Evolutionary conservation across 2,888 invertebrate genomes (phyloP).

Genomic region (Elysia crispata): DNA sequence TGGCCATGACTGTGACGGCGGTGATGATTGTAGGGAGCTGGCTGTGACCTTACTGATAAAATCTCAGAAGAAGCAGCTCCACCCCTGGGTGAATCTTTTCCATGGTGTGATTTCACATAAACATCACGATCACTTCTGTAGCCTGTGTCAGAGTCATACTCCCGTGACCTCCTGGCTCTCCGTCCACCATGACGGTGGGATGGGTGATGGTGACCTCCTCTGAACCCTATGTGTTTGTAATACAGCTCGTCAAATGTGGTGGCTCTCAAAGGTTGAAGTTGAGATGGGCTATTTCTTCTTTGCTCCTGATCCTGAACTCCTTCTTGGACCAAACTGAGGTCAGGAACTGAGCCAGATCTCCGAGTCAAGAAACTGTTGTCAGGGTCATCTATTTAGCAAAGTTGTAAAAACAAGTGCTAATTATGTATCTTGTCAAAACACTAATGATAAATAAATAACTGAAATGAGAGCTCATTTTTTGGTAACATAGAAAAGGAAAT

Average conservation of each 20-base stretch:
- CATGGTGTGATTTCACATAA: constrained; percentile 50
- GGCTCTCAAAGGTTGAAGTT: not conserved
- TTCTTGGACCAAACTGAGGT: constrained; percentile 20
- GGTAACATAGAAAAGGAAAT: too few relatives aligned
- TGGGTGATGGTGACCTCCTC: not conserved
- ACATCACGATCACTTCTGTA: constrained; percentile 72
- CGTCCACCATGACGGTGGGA: constrained; percentile 27
- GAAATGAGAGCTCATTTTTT: too few relatives aligned
- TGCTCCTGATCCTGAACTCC: not conserved
- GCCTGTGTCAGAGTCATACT: constrained; percentile 75
- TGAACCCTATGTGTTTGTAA: constrained; percentile 39
- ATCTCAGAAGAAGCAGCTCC: constrained; percentile 43
- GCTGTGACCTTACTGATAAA: constrained; percentile 49
- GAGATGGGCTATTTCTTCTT: not conserved
- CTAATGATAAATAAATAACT: too few relatives aligned
- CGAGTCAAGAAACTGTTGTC: not conserved
- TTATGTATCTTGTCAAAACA: too few relatives aligned
- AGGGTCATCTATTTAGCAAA: too few relatives aligned
- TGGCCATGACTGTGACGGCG: constrained; percentile 36
- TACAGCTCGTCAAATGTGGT: constrained; percentile 48
- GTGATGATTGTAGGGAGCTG: constrained; percentile 41
- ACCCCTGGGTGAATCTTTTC: constrained; percentile 27
- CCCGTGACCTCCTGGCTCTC: constrained; percentile 59
- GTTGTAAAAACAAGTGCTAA: too few relatives aligned
- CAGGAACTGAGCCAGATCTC: constrained; percentile 40